Evolutionary conservation across 92 coral and sea anemone genomes (phyloP).

Genomic region (Parazoanthus atlanticus): DNA sequence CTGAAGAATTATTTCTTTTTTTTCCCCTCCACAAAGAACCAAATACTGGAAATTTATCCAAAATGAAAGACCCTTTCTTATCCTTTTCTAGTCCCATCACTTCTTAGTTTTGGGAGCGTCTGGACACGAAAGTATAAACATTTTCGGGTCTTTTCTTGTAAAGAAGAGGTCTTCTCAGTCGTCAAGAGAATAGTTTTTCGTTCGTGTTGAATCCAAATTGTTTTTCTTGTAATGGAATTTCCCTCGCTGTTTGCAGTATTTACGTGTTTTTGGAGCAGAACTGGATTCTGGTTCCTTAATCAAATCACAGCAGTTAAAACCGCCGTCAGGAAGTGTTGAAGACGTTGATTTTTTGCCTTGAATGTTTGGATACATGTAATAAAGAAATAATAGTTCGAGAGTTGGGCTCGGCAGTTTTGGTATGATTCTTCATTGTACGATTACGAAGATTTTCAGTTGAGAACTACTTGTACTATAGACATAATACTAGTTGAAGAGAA

Average conservation of each 20-base stretch:
- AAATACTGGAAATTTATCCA: neutral
- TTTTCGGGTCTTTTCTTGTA: neutral
- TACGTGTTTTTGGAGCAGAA: neutral
- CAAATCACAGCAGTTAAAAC: neutral
- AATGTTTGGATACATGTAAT: neutral
- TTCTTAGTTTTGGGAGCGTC: neutral
- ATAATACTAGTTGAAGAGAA: neutral
- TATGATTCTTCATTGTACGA: neutral
- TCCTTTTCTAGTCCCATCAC: too few relatives aligned
- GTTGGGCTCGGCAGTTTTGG: neutral
- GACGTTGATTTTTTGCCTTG: too few relatives aligned
- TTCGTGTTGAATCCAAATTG: neutral
- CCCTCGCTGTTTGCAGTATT: neutral
- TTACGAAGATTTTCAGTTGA: neutral
- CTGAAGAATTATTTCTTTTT: neutral
- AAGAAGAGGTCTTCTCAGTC: neutral
- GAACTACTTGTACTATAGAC: neutral
- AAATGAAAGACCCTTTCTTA: neutral
- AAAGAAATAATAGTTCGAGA: neutral
- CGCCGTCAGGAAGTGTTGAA: neutral
- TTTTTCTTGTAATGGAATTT: neutral
- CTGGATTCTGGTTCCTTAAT: neutral
- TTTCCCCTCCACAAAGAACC: neutral
- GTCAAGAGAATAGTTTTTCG: neutral
- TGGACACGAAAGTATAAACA: neutral